Evolutionary conservation across 2,797 vertebrate genomes (phyloP).

Genomic region (Pteropus rufus): DNA sequence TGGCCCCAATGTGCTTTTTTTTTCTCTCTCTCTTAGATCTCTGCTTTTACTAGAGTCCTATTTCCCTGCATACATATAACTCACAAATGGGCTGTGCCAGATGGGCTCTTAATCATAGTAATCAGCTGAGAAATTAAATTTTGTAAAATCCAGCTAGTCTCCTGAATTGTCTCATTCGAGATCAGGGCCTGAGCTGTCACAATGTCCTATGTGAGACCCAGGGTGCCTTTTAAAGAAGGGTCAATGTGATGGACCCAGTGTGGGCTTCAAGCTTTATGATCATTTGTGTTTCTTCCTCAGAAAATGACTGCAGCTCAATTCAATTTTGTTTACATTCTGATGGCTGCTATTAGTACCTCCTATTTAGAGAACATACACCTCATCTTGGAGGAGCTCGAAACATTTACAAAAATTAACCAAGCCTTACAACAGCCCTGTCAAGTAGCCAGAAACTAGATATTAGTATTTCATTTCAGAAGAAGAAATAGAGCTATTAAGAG

Average conservation of each 20-base stretch:
- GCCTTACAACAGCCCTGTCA: conserved; percentile 45
- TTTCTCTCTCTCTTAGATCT: background rate
- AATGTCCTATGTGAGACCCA: background rate
- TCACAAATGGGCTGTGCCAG: conserved; percentile 42
- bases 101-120: conserved; percentile 56
- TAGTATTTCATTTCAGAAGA: conserved; percentile 17
- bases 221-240: background rate
- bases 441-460: conserved; percentile 12
- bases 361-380: conserved; percentile 70
- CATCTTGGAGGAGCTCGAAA: conserved; percentile 66
- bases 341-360: conserved; percentile 54
- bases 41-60: background rate
- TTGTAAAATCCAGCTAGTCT: conserved; percentile 35
- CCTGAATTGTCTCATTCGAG: conserved; percentile 29
- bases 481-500: conserved; percentile 32
- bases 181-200: background rate
- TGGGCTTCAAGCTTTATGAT: background rate
- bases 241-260: background rate
- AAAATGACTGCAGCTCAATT: conserved; percentile 40
- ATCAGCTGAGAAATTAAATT: conserved; percentile 67
- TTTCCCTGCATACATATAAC: background rate
- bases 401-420: conserved; percentile 69
- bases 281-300: conserved; percentile 46
- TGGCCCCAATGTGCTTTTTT: background rate
- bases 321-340: conserved; percentile 53